Evolutionary conservation across 2,113 vertebrate species (phyloP).

Genomic region (Atractosteus spatula): DNA sequence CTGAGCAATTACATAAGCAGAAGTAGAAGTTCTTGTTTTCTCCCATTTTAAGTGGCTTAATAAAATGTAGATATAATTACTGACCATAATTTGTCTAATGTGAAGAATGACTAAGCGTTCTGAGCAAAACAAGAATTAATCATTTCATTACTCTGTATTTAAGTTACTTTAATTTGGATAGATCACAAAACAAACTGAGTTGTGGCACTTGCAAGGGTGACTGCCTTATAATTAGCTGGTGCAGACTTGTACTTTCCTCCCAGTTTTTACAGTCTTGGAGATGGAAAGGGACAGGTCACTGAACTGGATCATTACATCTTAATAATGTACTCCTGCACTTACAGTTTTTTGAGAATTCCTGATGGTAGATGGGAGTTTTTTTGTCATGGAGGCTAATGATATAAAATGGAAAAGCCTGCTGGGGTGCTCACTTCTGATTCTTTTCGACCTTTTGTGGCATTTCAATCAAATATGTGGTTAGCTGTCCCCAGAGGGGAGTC

Average conservation of each 20-base stretch:
- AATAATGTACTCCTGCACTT: conserved; percentile 15
- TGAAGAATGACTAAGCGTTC: too few relatives aligned
- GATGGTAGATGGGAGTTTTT: conserved; percentile 11
- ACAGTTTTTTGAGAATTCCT: not conserved
- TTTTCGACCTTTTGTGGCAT: not conserved
- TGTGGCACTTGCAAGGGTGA: not conserved
- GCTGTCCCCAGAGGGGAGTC: not conserved
- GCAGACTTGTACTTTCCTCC: not conserved
- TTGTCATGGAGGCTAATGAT: conserved; percentile 23
- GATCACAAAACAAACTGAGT: not conserved
- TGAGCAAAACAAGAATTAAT: not conserved
- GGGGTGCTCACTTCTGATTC: conserved; percentile 13
- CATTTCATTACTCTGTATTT: not conserved
- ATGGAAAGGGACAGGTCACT: conserved; percentile 20
- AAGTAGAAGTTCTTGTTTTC: too few relatives aligned
- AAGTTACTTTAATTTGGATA: conserved; percentile 2
- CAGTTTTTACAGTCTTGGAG: conserved; percentile 12
- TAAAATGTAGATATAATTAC: not conserved
- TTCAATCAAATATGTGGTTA: conserved; percentile 13
- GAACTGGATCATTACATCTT: conserved; percentile 34
- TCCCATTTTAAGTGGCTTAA: not conserved
- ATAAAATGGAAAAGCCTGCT: conserved; percentile 18
- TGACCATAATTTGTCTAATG: not conserved
- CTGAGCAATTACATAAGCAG: not conserved
- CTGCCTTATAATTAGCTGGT: conserved; percentile 10